A percentile compares a stretch with the other conserved stretches of the same genome.
Conservation (phyloP, 2,888 invertebrate species). For the Drosophila vallismaia region DNA sequence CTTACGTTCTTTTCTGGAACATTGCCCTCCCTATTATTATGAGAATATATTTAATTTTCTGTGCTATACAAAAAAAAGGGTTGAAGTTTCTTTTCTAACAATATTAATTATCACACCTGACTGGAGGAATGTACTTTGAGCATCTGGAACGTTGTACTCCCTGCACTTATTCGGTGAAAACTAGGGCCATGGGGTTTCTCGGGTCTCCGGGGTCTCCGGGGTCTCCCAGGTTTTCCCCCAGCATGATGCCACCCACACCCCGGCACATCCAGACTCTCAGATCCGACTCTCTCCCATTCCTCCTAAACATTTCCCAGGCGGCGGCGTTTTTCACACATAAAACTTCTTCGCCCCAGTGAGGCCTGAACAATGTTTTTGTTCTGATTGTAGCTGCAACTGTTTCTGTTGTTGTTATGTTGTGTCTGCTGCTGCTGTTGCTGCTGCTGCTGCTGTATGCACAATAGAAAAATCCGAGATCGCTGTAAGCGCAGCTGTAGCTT, state of each 20-base stretch:
- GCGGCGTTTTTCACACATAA: constrained; percentile 70
- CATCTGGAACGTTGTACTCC: constrained; percentile 20
- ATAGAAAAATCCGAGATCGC: constrained; percentile 21
- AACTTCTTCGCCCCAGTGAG: constrained; percentile 43
- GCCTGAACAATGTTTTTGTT: constrained; percentile 58
- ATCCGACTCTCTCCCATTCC: constrained; percentile 11
- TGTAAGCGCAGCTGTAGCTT: constrained; percentile 63
- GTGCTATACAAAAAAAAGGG: background rate
- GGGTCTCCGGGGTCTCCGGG: background rate
- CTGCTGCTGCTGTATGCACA: constrained; percentile 18
- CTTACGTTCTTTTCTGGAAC: background rate
- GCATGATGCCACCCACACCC: constrained; percentile 33
- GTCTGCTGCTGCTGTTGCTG: constrained; percentile 11
- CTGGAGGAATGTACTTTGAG: background rate
- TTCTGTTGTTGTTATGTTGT: constrained; percentile 23
- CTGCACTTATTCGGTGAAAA: constrained; percentile 32
- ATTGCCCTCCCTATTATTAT: background rate
- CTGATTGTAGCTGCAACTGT: constrained; percentile 53
- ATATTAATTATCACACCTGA: constrained; percentile 24
- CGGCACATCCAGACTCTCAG: constrained; percentile 3
- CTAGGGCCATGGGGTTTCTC: constrained; percentile 31
- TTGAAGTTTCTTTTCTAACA: constrained; percentile 6
- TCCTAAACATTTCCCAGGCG: constrained; percentile 61
- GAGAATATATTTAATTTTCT: background rate
- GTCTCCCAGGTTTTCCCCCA: constrained; percentile 22